Conservation (phyloP, 2,113 vertebrate genomes). For the Amazona vittata region DNA sequence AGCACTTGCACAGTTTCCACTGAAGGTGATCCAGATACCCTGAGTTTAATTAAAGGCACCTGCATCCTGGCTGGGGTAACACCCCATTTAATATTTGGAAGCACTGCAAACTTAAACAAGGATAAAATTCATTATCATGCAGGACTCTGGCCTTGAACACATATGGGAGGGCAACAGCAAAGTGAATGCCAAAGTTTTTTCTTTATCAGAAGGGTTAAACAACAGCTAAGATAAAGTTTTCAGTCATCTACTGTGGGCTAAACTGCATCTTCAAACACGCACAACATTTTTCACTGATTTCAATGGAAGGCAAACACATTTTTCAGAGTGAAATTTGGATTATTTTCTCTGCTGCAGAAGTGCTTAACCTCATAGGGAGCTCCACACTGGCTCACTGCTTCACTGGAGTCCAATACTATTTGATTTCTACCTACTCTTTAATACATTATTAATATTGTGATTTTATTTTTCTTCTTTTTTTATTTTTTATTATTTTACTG, state of each 20-base stretch:
- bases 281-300: not conserved
- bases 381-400: not conserved
- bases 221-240: constrained; percentile 25
- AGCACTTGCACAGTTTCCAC: not conserved
- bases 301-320: not conserved
- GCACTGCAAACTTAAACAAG: not conserved
- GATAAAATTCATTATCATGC: not conserved
- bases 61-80: not conserved
- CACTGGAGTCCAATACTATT: not conserved
- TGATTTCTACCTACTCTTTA: not conserved
- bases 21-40: not conserved
- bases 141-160: not conserved
- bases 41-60: not conserved
- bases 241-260: not conserved
- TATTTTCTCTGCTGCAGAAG: constrained; percentile 15
- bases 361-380: not conserved
- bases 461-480: not conserved
- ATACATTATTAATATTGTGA: constrained; percentile 32
- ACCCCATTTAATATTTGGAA: not conserved
- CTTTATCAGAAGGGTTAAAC: not conserved
- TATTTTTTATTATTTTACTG: constrained; percentile 4
- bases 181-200: not conserved
- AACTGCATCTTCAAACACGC: not conserved
- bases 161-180: not conserved
- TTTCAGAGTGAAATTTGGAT: constrained; percentile 33